Percentiles rank a stretch among this genome's conserved stretches.
Evolutionary conservation across 2,113 vertebrate species (phyloP).

Genomic region (Brachypodius melanocephalos): DNA sequence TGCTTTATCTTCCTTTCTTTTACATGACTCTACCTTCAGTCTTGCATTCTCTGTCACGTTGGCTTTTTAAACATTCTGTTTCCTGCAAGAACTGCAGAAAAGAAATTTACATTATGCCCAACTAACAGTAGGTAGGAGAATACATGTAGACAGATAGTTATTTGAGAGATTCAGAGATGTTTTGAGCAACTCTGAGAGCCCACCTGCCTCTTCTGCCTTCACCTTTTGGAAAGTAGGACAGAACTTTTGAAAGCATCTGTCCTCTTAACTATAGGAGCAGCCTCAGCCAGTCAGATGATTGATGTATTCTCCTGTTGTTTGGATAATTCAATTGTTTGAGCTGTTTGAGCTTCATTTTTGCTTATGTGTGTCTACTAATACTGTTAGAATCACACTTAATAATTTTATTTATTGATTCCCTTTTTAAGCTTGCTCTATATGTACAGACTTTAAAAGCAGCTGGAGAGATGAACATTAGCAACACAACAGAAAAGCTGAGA

Average conservation of each 20-base stretch:
- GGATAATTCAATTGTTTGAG: neutral
- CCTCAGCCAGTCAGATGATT: neutral
- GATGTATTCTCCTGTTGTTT: neutral
- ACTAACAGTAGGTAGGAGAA: neutral
- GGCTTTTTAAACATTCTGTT: neutral
- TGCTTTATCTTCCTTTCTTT: neutral
- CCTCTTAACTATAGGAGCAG: neutral
- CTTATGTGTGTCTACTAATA: neutral
- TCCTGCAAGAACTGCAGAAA: neutral
- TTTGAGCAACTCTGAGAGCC: neutral
- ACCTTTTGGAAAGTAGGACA: neutral
- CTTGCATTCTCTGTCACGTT: neutral
- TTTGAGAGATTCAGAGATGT: neutral
- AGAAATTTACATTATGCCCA: neutral
- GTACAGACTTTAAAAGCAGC: neutral
- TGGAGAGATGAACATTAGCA: neutral
- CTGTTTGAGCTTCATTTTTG: neutral
- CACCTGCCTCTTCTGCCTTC: neutral
- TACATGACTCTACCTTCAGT: neutral
- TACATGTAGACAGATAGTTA: neutral
- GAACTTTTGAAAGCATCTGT: neutral
- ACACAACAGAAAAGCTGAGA: neutral
- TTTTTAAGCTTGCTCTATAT: neutral
- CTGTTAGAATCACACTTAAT: neutral
- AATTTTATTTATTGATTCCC: neutral